Percentiles rank a stretch among this genome's conserved stretches.
phyloP scores from a whole-genome alignment of 2,888 invertebrate genomes.

The Drosophila parthenogenetica region DNA sequence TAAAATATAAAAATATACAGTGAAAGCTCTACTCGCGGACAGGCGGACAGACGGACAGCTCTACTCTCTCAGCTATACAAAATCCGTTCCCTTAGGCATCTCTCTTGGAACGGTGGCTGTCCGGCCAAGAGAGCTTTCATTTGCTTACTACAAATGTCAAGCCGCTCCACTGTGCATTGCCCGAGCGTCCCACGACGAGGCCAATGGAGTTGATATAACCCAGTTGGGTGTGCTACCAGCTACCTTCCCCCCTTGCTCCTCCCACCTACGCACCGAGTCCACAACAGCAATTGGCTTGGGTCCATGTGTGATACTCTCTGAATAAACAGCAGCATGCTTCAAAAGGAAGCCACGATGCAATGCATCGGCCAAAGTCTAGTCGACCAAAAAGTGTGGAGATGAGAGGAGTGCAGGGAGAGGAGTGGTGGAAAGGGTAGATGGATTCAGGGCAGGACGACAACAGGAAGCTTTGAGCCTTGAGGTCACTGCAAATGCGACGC shows the following conservation, averaged over 20 bases:
- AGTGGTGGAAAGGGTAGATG: background rate
- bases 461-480: constrained; percentile 60
- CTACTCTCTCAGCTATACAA: too few relatives aligned
- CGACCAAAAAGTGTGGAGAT: background rate
- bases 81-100: too few relatives aligned
- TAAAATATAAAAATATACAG: too few relatives aligned
- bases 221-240: constrained; percentile 16
- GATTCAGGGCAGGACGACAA: constrained; percentile 27
- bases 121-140: too few relatives aligned
- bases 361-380: constrained; percentile 42
- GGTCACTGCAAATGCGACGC: constrained; percentile 64
- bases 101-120: too few relatives aligned
- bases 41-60: too few relatives aligned
- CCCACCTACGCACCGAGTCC: background rate
- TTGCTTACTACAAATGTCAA: too few relatives aligned
- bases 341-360: constrained; percentile 53
- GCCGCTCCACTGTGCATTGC: too few relatives aligned
- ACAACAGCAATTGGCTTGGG: constrained; percentile 38
- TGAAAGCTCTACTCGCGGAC: too few relatives aligned
- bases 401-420: background rate
- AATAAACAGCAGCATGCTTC: constrained; percentile 41
- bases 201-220: constrained; percentile 63
- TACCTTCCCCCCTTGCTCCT: background rate
- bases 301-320: constrained; percentile 35
- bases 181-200: constrained; percentile 45